Evolutionary conservation across 2,113 vertebrate genomes (phyloP), one percentile per base, ranked within the genome.

Genomic region (Hiodon alosoides): DNA sequence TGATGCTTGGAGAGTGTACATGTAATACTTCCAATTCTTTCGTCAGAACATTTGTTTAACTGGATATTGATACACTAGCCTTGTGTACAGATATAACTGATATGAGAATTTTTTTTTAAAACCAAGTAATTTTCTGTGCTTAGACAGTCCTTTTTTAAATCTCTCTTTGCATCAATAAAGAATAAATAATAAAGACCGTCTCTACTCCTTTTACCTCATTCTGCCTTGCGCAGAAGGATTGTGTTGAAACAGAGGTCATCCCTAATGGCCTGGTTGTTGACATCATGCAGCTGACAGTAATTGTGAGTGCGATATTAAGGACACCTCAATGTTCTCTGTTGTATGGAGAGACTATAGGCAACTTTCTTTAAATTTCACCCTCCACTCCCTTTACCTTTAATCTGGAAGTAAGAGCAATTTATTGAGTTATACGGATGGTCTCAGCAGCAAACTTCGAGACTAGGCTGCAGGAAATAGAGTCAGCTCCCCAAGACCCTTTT

Each of bases 141-240:
- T 1, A 65, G 68, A 76, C 75, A 76, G 65, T 76, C 75, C 8
- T 53, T 61, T 76, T n/a, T 71, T 65, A 65, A 8, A 58, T 55
- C 17, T 48, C 7, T 75, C 5, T 75, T 75, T 7, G 16, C 17
- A 31, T 31, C 48, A 66, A 17, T 68, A 68, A 68, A 68, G 50
- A 68, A 47, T 68, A 70, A 50, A 5, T 11, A 76, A 75, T 76
- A 69, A 76, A 70, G 17, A 61, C n/a, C 48, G 17, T 48, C 16
- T 17, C 10, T 53, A 11, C 31, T 8, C 2, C 72, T 74, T 50
- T 58, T 31, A 31, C 8, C 47, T 51, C 3, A 52, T n/a, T 76
- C 3, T 58, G 31, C 2, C 46, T 47, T 58, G 8, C 10, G 17
- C 16, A 13, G 16, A 6, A 59, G 31, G 54, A 47, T 31, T 10